Evolutionary conservation across 2,113 vertebrate genomes (phyloP).

Genomic region (Anser cygnoides): DNA sequence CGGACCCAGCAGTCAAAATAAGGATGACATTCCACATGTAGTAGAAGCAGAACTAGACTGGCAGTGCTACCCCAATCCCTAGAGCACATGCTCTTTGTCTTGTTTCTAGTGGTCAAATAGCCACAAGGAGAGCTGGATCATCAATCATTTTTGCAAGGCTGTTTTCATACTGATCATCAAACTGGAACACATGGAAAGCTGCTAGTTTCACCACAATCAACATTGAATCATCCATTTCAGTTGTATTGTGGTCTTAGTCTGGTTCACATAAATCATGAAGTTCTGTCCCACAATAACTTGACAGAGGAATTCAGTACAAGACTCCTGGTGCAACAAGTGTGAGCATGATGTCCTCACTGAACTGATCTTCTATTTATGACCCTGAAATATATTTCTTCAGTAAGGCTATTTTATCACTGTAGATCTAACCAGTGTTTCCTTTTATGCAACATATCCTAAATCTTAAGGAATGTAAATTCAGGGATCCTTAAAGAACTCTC

Average conservation of each 20-base stretch:
- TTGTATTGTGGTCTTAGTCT: background rate
- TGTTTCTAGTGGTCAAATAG: background rate
- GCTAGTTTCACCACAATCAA: background rate
- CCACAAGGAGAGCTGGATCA: background rate
- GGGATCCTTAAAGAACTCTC: background rate
- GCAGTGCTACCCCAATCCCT: background rate
- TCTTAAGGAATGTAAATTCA: background rate
- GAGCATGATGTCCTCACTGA: background rate
- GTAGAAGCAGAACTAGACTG: background rate
- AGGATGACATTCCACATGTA: background rate
- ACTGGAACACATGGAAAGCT: no score
- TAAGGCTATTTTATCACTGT: background rate
- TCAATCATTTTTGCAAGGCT: rapidly evolving
- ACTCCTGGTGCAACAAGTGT: background rate
- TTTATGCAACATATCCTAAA: background rate
- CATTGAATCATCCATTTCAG: background rate
- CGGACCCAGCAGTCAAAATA: background rate
- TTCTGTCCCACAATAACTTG: background rate
- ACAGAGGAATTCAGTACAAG: background rate
- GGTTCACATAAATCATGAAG: background rate
- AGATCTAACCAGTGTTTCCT: background rate
- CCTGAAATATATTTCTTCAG: background rate
- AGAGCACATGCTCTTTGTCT: background rate
- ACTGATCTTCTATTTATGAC: background rate
- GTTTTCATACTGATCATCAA: background rate